A percentile compares a stretch with the other conserved stretches of the same genome.
Evolutionary conservation across 2,797 vertebrate species (phyloP).

Genomic region (Peromyscus attwateri): DNA sequence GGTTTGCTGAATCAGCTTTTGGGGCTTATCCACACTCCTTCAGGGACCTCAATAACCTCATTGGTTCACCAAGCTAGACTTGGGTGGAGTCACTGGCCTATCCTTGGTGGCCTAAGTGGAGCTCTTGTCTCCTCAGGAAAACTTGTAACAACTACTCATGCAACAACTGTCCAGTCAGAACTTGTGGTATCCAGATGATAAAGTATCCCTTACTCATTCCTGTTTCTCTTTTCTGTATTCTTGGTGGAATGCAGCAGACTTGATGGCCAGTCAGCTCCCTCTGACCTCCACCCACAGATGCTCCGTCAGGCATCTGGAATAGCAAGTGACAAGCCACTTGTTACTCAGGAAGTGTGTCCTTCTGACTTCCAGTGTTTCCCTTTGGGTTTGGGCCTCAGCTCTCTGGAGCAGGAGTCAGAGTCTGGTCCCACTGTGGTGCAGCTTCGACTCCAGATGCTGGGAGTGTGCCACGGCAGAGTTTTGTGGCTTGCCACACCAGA

Average conservation of each 20-base stretch:
- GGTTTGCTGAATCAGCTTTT: neutral
- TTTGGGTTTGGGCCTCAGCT: neutral
- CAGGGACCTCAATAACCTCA: neutral
- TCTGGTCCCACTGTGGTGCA: neutral
- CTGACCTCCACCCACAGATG: neutral
- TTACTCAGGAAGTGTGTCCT: neutral
- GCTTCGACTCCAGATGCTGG: neutral
- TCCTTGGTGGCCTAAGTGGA: neutral
- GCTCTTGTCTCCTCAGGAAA: neutral
- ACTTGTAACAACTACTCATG: neutral
- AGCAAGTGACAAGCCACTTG: neutral
- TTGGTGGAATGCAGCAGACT: slow-evolving; percentile 13
- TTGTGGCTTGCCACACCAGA: neutral
- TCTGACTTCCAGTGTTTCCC: neutral
- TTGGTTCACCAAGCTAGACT: neutral
- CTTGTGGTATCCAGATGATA: neutral
- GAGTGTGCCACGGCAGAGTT: neutral
- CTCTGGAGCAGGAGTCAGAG: neutral
- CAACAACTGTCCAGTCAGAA: neutral
- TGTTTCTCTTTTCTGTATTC: slow-evolving; percentile 28
- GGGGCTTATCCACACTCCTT: neutral
- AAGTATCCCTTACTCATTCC: neutral
- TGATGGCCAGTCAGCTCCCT: neutral
- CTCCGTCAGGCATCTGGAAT: neutral
- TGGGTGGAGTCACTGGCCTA: neutral